A percentile compares a stretch with the other conserved stretches of the same genome.
Conservation (phyloP, 2,113 vertebrate genomes). For the Laticauda colubrina region DNA sequence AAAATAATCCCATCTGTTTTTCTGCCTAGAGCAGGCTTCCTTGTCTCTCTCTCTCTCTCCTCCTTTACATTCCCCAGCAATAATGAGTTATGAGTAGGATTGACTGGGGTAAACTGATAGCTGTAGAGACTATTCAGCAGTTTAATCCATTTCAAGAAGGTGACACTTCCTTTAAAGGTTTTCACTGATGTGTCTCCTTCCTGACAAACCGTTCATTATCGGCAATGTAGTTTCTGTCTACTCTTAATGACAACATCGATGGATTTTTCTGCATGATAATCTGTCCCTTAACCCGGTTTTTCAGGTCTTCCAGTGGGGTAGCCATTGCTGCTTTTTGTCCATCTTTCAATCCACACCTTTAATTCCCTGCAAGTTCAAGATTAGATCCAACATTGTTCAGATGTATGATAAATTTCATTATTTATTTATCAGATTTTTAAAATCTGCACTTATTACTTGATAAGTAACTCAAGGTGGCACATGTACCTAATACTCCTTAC, state of each 20-base stretch:
- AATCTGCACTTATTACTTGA: no score
- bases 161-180: neutral
- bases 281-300: neutral
- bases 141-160: neutral
- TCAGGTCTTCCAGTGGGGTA: neutral
- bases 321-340: neutral
- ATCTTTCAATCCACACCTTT: neutral
- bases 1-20: neutral
- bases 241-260: neutral
- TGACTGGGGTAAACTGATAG: neutral
- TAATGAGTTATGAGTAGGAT: neutral
- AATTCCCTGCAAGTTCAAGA: neutral
- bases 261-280: neutral
- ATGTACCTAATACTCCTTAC: no score
- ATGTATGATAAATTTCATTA: no score
- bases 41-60: neutral
- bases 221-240: neutral
- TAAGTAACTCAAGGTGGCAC: no score
- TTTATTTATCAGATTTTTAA: no score
- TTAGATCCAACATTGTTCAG: neutral
- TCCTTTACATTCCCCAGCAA: neutral
- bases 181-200: neutral
- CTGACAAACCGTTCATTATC: neutral
- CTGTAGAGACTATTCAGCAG: no score
- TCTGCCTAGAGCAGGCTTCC: neutral